These are phyloP conservation scores for Drosophila bipectinata DNA, from an alignment of 1,140 invertebrate species.

Conservation along the genomic window DNA sequence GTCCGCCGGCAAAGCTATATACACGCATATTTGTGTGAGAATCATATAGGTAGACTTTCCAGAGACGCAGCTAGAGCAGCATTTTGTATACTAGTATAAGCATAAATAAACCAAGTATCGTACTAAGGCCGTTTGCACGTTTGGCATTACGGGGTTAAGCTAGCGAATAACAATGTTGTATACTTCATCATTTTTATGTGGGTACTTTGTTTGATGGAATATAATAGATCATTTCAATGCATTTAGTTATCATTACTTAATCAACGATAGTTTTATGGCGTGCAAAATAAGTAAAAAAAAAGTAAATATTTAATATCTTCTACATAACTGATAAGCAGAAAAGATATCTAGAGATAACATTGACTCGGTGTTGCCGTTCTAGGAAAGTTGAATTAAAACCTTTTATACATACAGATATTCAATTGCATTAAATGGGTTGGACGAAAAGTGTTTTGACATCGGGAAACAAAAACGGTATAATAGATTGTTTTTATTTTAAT, in stretches of 20 bases:
- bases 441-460: slow-evolving; percentile 5
- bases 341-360: slow-evolving; percentile 41
- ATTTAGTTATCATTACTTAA: slow-evolving; percentile 60
- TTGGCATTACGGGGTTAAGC: slow-evolving; percentile 11
- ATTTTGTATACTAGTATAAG: slow-evolving; percentile 56
- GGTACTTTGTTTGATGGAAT: slow-evolving; percentile 37
- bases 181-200: slow-evolving; percentile 27
- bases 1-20: neutral
- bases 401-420: neutral
- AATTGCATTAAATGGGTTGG: neutral
- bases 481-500: neutral
- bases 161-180: slow-evolving; percentile 32
- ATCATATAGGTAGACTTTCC: slow-evolving; percentile 21
- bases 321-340: slow-evolving; percentile 49
- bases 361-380: slow-evolving; percentile 30
- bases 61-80: slow-evolving; percentile 16
- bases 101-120: slow-evolving; percentile 21
- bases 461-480: neutral
- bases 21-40: slow-evolving; percentile 11
- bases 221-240: slow-evolving; percentile 44
- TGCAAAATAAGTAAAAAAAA: slow-evolving; percentile 10
- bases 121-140: slow-evolving; percentile 28
- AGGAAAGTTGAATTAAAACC: slow-evolving; percentile 18
- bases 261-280: slow-evolving; percentile 59
- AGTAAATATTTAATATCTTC: slow-evolving; percentile 19